Percentiles rank a stretch among this genome's conserved stretches.
Conservation (phyloP, 2,888 invertebrate species). For the Andricus curvator region DNA sequence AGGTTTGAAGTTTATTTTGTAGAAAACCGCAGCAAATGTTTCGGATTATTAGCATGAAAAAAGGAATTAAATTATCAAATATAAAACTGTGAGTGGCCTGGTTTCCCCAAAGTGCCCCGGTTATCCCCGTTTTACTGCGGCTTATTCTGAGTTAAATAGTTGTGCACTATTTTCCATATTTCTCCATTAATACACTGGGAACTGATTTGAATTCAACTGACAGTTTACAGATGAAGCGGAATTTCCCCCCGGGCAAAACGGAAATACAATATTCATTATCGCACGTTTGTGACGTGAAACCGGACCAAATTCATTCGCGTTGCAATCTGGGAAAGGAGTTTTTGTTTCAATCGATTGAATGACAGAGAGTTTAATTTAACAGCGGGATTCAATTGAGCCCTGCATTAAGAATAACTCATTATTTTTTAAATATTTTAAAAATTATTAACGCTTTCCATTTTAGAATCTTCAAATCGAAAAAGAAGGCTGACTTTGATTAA, state of each 20-base stretch:
- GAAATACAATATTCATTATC: conserved; percentile 31
- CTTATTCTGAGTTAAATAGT: not conserved
- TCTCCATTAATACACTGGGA: not conserved
- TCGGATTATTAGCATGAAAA: no score
- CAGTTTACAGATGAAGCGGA: not conserved
- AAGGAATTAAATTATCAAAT: no score
- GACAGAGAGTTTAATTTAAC: not conserved
- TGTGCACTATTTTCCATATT: not conserved
- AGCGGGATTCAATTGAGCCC: not conserved
- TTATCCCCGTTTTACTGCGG: no score
- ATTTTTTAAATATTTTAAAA: no score
- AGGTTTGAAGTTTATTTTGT: no score
- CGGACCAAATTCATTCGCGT: not conserved
- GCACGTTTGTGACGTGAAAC: conserved; percentile 14
- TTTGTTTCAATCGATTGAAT: conserved; percentile 17
- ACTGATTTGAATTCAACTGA: not conserved
- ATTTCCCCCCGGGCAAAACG: not conserved
- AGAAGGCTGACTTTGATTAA: no score
- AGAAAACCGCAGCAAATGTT: no score
- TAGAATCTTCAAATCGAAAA: no score
- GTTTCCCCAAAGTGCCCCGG: no score
- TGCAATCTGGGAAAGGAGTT: not conserved
- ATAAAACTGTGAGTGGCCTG: no score
- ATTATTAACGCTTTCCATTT: no score
- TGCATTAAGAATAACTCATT: not conserved